Base-by-base conservation (phyloP, 2,888 invertebrate species). In the Escarpia spicata region DNA sequence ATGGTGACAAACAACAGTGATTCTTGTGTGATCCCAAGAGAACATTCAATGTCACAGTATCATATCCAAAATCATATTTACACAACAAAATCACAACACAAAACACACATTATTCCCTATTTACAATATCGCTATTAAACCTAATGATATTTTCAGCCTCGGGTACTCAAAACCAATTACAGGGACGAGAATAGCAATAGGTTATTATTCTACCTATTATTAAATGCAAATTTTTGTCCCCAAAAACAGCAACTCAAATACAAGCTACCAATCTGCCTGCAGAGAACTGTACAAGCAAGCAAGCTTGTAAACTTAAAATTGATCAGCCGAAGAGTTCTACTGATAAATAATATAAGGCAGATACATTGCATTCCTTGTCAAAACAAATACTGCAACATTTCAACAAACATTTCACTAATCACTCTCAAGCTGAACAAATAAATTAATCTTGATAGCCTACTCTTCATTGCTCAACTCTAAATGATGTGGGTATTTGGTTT, bases 361-460 rank as follows among this genome's bases (percentile, higher is more conserved):
- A 75, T 0, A 26, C 4, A 26, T 75, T 6, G n/a, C 4, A 26
- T 75, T 6, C 6, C 52, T 52, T 52, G 75, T 75, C n/a, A 19
- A 75, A 75, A 26, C 75, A 75, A 75, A 75, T 75, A 75, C 75
- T 75, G 75, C 75, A 75, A 75, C 75, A 75, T 75, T 75, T 75
- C 75, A 75, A 75, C 75, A 75, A 75, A 75, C 19, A 75, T 75
- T 75, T 75, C 6, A 6, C 4, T 75, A 75, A 19, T 3, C 75
- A 75, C 19, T 75, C 75, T 75, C 75, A 75, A 75, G 75, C 75
- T 75, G 75, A 75, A 26, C 1, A 75, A 75, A 75, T 75, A 75
- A 75, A n/a, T 75, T 75, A n/a, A 75, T 26, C 19, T 75, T 26
- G 6, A 26, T 26, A 4, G n/a, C 75, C 19, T 26, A 75, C 19